Percentiles rank a stretch among this genome's conserved stretches.
Conservation (phyloP, 1,140 invertebrate species). For the Mercenaria mercenaria region DNA sequence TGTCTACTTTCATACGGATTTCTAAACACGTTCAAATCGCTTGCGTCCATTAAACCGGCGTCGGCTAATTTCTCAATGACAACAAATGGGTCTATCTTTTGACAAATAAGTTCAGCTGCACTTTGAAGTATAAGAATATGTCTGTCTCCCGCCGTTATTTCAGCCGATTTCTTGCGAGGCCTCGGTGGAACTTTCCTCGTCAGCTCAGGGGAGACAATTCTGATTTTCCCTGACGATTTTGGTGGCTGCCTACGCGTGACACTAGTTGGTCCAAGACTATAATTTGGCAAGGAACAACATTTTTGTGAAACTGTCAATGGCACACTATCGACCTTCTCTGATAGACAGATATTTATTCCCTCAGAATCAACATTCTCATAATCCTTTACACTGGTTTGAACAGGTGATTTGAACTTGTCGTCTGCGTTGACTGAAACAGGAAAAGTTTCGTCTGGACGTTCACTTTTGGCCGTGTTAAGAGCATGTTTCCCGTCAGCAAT, state of each 20-base stretch:
- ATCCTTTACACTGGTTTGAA: conserved; percentile 1
- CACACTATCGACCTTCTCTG: not conserved
- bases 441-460: no score
- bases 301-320: conserved; percentile 19
- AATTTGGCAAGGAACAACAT: conserved; percentile 43
- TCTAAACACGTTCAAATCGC: conserved; percentile 75
- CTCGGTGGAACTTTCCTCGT: conserved; percentile 67
- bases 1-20: conserved; percentile 78
- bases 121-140: conserved; percentile 80
- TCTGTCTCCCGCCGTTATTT: conserved; percentile 71
- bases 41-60: conserved; percentile 69
- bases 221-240: conserved; percentile 71
- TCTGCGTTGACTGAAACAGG: not conserved
- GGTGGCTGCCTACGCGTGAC: not conserved
- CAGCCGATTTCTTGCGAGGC: conserved; percentile 71
- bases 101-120: conserved; percentile 78
- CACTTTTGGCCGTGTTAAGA: not conserved
- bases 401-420: not conserved
- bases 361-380: conserved; percentile 53
- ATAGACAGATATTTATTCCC: not conserved
- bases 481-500: not conserved
- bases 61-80: conserved; percentile 76
- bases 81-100: conserved; percentile 77
- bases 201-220: conserved; percentile 78
- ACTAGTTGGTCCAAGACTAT: conserved; percentile 13